Evolutionary conservation across 1,140 invertebrate species (phyloP).

Genomic region (Hetaerina americana): DNA sequence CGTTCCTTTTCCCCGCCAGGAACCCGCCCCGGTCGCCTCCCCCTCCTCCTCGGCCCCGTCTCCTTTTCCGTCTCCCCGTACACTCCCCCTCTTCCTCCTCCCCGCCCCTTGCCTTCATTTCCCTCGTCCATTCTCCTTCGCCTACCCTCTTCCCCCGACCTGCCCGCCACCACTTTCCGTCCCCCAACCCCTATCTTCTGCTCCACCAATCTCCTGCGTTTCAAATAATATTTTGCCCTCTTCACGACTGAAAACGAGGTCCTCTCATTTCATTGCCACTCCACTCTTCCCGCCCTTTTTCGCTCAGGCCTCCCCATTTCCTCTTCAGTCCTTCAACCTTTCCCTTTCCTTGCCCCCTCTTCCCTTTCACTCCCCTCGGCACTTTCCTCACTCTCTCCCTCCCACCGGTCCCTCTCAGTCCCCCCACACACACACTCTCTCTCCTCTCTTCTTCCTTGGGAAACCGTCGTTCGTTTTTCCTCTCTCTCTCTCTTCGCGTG

Average conservation of each 20-base stretch:
- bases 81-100: too few species aligned
- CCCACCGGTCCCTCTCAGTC: too few species aligned
- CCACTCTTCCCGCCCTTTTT: neutral
- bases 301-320: neutral
- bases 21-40: too few species aligned
- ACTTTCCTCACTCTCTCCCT: neutral
- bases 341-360: too few species aligned
- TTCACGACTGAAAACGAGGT: neutral
- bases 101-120: slow-evolving; percentile 4
- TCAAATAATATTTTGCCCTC: neutral
- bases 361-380: neutral
- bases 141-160: neutral
- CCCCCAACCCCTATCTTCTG: neutral
- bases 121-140: neutral
- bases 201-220: neutral
- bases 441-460: too few species aligned
- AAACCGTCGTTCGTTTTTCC: too few species aligned
- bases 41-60: too few species aligned
- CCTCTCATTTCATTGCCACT: neutral
- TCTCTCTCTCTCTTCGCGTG: too few species aligned
- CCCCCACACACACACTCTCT: too few species aligned
- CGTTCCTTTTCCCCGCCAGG: too few species aligned
- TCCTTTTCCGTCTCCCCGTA: too few species aligned
- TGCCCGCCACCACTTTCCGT: neutral
- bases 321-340: neutral